Conservation (phyloP, 1,140 invertebrate genomes). For the Drosophila lacertosa region DNA sequence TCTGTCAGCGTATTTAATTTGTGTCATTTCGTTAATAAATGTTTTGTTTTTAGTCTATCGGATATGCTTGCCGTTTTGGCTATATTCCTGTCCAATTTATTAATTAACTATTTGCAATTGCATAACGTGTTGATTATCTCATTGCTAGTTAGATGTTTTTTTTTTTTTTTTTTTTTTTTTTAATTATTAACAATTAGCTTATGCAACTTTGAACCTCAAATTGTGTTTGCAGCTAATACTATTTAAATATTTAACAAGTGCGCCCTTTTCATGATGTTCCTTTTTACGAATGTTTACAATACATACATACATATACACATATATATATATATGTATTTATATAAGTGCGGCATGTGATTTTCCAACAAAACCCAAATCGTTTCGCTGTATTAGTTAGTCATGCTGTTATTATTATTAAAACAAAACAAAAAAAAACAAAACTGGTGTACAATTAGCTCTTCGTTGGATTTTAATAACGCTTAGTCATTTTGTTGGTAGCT, state of each 20-base stretch:
- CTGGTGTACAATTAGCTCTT: slow-evolving; percentile 8
- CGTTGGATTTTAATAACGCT: slow-evolving; percentile 7
- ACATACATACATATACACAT: background rate
- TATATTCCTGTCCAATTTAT: slow-evolving; percentile 16
- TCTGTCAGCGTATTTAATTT: background rate
- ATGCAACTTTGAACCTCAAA: slow-evolving; percentile 25
- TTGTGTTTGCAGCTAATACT: slow-evolving; percentile 2
- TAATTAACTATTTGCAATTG: slow-evolving; percentile 14
- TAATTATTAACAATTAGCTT: slow-evolving; percentile 38
- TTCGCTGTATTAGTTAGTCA: slow-evolving; percentile 8
- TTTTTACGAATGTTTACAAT: background rate
- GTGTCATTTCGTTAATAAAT: background rate
- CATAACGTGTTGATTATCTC: slow-evolving; percentile 18
- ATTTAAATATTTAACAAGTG: slow-evolving; percentile 7
- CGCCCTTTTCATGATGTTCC: slow-evolving; percentile 8
- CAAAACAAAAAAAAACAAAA: background rate
- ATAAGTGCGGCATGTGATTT: background rate
- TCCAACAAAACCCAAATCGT: background rate
- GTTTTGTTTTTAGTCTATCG: background rate
- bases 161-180: no score
- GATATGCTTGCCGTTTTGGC: background rate
- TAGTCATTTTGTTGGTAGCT: no score
- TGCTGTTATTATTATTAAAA: background rate
- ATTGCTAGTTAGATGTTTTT: slow-evolving; percentile 21
- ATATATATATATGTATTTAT: background rate